phyloP scores from a whole-genome alignment of 2,113 vertebrate genomes.

The Oncorhynchus keta region DNA sequence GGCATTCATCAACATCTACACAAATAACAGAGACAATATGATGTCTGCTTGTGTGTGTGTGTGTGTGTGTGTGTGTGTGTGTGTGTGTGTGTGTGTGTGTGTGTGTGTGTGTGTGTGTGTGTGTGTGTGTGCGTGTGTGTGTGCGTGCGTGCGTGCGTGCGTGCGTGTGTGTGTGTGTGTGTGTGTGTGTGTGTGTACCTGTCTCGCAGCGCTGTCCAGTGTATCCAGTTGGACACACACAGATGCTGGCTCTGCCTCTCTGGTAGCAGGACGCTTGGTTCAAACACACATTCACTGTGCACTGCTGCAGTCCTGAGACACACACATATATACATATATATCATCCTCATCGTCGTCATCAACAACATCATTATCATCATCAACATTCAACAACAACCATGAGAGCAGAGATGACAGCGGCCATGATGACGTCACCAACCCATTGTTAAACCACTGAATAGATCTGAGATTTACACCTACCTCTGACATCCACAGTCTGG shows the following conservation, averaged over 20 bases:
- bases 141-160: background rate
- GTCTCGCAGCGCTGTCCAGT: conserved; percentile 84
- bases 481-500: conserved; percentile 46
- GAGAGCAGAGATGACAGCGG: too few relatives aligned
- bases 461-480: conserved; percentile 39
- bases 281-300: conserved; percentile 77
- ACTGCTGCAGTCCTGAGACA: conserved; percentile 75
- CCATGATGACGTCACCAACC: background rate
- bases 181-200: conserved; percentile 69
- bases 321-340: background rate
- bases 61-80: too few relatives aligned
- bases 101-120: too few relatives aligned
- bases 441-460: background rate
- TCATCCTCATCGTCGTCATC: too few relatives aligned
- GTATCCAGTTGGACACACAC: conserved; percentile 85
- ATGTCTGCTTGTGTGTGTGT: too few relatives aligned
- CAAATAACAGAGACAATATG: too few relatives aligned
- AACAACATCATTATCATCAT: too few relatives aligned
- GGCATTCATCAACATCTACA: too few relatives aligned
- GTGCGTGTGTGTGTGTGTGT: too few relatives aligned
- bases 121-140: too few relatives aligned
- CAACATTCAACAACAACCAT: too few relatives aligned
- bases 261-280: conserved; percentile 86
- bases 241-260: conserved; percentile 74
- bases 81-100: too few relatives aligned